Evolutionary conservation across 2,888 invertebrate species (phyloP).

Genomic region (Drosophila kambysellisi): DNA sequence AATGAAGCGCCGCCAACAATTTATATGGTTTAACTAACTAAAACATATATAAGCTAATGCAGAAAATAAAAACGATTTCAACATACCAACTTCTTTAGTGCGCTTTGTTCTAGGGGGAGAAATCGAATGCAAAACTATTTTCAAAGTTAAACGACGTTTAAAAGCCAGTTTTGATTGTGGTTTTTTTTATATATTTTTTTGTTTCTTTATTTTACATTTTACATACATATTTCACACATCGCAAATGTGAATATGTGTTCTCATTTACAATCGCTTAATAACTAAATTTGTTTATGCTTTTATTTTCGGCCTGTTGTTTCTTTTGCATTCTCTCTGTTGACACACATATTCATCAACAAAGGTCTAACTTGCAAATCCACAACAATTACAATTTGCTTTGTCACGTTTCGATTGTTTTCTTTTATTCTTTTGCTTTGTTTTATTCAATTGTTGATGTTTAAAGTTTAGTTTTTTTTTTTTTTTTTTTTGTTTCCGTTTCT

Average conservation of each 20-base stretch:
- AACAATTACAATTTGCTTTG: conserved; percentile 69
- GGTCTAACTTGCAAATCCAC: conserved; percentile 37
- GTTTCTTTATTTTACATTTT: conserved; percentile 82
- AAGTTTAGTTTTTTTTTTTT: conserved; percentile 46
- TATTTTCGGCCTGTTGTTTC: conserved; percentile 55
- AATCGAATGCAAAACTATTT: background rate
- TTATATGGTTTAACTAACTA: conserved; percentile 43
- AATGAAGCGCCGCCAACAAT: conserved; percentile 31
- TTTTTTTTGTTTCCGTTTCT: conserved; percentile 62
- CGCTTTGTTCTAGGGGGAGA: background rate
- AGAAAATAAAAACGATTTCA: conserved; percentile 68
- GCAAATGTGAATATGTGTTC: conserved; percentile 75
- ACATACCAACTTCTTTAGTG: conserved; percentile 5
- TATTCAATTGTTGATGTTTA: conserved; percentile 47
- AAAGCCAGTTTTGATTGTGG: conserved; percentile 3
- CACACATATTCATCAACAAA: conserved; percentile 39
- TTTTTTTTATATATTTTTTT: conserved; percentile 75
- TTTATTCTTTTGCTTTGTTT: conserved; percentile 32
- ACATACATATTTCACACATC: conserved; percentile 82
- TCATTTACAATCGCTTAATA: conserved; percentile 74
- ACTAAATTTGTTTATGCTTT: conserved; percentile 73
- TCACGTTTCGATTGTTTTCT: conserved; percentile 64
- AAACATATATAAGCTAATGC: conserved; percentile 41
- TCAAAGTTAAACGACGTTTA: background rate
- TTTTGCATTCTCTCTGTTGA: conserved; percentile 54